These are phyloP conservation scores for Drosophila parthenogenetica DNA, from an alignment of 2,888 invertebrate species.

Conservation along the genomic window DNA sequence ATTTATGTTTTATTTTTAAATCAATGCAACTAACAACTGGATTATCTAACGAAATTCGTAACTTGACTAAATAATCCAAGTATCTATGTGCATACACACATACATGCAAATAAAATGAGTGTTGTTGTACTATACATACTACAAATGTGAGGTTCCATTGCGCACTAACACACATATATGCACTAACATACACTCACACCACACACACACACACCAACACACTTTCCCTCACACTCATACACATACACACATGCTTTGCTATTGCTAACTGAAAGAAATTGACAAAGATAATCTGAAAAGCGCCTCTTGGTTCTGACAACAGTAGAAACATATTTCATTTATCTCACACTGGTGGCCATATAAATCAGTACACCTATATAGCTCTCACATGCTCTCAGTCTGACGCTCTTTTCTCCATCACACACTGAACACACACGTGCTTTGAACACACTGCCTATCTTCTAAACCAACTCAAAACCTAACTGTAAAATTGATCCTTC, in stretches of 20 bases:
- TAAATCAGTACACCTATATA: not conserved
- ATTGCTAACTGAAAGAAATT: constrained; percentile 56
- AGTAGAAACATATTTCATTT: constrained; percentile 12
- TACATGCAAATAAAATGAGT: constrained; percentile 17
- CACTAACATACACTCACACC: constrained; percentile 20
- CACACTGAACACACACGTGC: constrained; percentile 30
- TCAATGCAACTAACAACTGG: constrained; percentile 32
- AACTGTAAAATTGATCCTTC: constrained; percentile 15
- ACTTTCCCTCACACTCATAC: constrained; percentile 19
- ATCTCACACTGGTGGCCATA: constrained; percentile 9
- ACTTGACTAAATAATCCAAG: constrained; percentile 18
- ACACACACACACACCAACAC: constrained; percentile 31
- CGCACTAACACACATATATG: constrained; percentile 55
- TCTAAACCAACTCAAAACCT: constrained; percentile 11
- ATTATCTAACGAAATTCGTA: constrained; percentile 10
- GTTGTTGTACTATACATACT: constrained; percentile 5
- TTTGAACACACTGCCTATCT: constrained; percentile 51
- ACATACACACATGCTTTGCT: constrained; percentile 61
- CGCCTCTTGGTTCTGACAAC: constrained; percentile 16
- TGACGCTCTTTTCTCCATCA: not conserved
- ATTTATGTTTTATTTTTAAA: constrained; percentile 4
- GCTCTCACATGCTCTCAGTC: constrained; percentile 18
- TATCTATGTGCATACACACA: not conserved
- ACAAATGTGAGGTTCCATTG: constrained; percentile 60
- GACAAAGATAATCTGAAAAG: constrained; percentile 1